Evolutionary conservation across 2,888 invertebrate genomes (phyloP).

Genomic region (Pheosia gnoma): DNA sequence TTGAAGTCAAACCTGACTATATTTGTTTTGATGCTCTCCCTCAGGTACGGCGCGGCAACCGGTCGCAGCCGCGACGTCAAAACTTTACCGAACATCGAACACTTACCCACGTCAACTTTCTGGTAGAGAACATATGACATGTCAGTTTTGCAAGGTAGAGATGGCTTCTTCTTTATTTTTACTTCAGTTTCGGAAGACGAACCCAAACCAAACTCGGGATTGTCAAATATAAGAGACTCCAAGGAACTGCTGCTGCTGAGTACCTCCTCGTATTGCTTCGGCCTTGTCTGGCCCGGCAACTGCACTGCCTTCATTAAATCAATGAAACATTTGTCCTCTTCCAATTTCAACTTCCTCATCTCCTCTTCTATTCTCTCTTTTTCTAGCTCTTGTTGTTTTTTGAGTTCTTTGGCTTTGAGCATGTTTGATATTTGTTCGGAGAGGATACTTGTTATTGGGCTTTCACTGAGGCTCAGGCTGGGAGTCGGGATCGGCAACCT

Average conservation of each 20-base stretch:
- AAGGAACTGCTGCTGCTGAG: constrained; percentile 58
- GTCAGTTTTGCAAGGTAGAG: constrained; percentile 58
- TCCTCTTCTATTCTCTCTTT: constrained; percentile 50
- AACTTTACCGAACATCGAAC: constrained; percentile 70
- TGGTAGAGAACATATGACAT: constrained; percentile 62
- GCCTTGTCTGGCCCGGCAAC: constrained; percentile 29
- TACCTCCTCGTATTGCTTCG: constrained; percentile 24
- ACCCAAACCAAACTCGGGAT: constrained; percentile 18
- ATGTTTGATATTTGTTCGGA: constrained; percentile 70
- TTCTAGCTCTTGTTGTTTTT: constrained; percentile 54
- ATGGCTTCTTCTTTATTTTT: constrained; percentile 29
- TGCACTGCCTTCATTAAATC: constrained; percentile 66
- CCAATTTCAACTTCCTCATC: constrained; percentile 45
- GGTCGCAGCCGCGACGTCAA: constrained; percentile 55
- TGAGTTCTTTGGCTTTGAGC: constrained; percentile 67
- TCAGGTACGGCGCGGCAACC: constrained; percentile 63
- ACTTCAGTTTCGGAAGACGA: constrained; percentile 9
- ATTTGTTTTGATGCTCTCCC: constrained; percentile 39
- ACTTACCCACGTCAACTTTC: constrained; percentile 53
- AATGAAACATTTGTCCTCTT: constrained; percentile 58
- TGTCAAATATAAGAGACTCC: constrained; percentile 57
- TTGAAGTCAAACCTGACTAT: constrained; percentile 63
- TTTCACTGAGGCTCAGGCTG: constrained; percentile 41
- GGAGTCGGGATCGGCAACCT: constrained; percentile 62
- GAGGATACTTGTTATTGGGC: constrained; percentile 52